Evolutionary conservation across 2,113 vertebrate species (phyloP), one percentile per base, ranked within the genome.

Genomic region (Xyrauchen texanus): DNA sequence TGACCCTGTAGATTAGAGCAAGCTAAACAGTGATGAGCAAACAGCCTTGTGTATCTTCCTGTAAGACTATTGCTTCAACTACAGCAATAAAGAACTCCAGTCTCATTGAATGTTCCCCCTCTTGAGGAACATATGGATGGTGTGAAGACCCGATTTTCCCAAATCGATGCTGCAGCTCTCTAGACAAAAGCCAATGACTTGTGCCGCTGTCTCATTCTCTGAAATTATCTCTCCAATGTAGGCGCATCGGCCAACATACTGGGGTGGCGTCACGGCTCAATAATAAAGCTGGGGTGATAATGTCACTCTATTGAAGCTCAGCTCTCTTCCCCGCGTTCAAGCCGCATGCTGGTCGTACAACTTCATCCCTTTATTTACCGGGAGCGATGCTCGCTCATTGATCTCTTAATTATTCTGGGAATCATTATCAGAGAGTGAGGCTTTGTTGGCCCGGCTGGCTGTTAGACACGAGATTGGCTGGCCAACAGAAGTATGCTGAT

Each of bases 361-460:
- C 52, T 62, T 15, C 68, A 42, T 60, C 67, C n/a, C 68, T 62
- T 61, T 62, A 68, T 61, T 84, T 68, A 84, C 68, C 57, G 57
- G 62, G 49, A 76, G 82, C 62, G 60, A 53, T 58, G 61, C 62
- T 65, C 45, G 46, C 21, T 62, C 47, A 84, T 87, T 86, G 77
- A 87, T 89, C 82, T 79, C 64, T 64, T 79, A 85, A 84, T 89
- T 80, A 81, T 83, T 86, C 8, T 13, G 82, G 64, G 60, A 78
- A 70, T 87, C 80, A 79, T 86, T 86, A 82, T 87, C 51, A 78
- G 53, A 53, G 51, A 78, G 55, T 13, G 11, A 58, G 51, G 9
- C 21, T 34, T 34, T 34, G 49, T 63, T 73, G 58, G 49, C 58
- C 77, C 16, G 10, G 21, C 78, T 74, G 62, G 68, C 49, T 57